Base-by-base conservation (phyloP, 2,797 vertebrate species). In the Paedocypris micromegethes region DNA sequence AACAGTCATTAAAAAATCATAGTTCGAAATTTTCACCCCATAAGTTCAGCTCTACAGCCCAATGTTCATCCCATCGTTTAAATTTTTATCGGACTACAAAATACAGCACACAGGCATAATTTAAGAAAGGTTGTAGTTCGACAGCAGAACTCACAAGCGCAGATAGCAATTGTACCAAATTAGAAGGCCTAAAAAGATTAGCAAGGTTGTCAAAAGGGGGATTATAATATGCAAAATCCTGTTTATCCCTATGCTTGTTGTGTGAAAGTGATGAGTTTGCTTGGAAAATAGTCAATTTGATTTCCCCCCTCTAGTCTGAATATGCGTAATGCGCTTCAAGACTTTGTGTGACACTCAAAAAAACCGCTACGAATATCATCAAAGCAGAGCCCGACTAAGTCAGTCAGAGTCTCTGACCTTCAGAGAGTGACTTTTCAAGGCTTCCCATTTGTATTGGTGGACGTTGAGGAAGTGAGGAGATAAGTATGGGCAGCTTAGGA, bases 181-280 rank as follows among this genome's bases (percentile, higher is more conserved):
- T 72, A 72, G 61, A 68, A 74, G 58, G 70, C 70, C 72, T 70
- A 78, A 73, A 77, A 77, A 74, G 61, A 80, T 72, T 63, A 72
- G 9, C 4, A 23, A 40, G 46, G 59, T 66, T 58, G 69, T 78
- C 79, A 68, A 66, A 62, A 58, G 58, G 43, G 69, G 81, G 79
- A 81, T 70, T 69, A 77, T 38, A 49, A 65, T 39, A 73, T 49
- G 62, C 40, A 67, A 78, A 76, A 81, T 73, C 51, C 64, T 55
- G 51, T 70, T 78, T 70, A 69, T 75, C 64, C 77, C 64, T 59
- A 51, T 65, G 55, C 57, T 64, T 63, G 58, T 79, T 78, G 76
- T 72, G 68, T 61, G 59, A 75, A 49, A 64, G 60, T 64, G 69
- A 40, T 6, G 42, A 38, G 66, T 66, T 73, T 61, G 52, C 56